Base-by-base conservation (phyloP, 2,888 invertebrate genomes). In the Caenorhabditis angaria region DNA sequence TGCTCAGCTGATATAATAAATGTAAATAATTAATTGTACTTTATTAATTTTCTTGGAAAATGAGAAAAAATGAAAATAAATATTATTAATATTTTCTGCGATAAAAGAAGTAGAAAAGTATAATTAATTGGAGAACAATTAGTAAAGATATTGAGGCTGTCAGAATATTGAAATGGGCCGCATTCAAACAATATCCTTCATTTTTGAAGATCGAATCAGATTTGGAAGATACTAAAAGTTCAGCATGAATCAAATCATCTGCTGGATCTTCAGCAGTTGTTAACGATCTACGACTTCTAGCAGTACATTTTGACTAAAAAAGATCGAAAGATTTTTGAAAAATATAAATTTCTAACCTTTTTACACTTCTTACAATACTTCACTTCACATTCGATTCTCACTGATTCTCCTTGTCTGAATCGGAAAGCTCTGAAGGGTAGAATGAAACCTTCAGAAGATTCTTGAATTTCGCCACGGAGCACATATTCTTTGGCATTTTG, bases 401-500 rank as follows among this genome's bases (percentile, higher is more conserved):
- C 78, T 6, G 64, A 50, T 32, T 78, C 75, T 8, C 75, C 75
- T 32, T 67, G 51, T 61, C 70, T 61, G 66, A 78, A 78, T 29
- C 72, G 65, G 47, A 78, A 78, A n/a, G 78, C 75, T 20, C 78
- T 68, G 48, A 78, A 67, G 18, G 78, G 78, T 12, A 78, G 65
- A 35, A 75, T 48, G 54, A 75, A 78, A 20, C 78, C 78, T 0
- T 64, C 67, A 12, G 59, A 54, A 25, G 61, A 67, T 29, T 68
- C 55, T 53, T 70, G 60, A 29, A 78, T 61, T 50, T 69, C 72
- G 29, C 71, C 75, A 12, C 75, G 64, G 27, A 78, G 57, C 25
- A 78, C 75, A 55, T 70, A 78, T 55, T 78, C 72, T 28, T 70
- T 73, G 12, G 78, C 78, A 14, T 71, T 56, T 55, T 64, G 63